Base-by-base conservation (phyloP, 1,140 invertebrate species). In the Coelopa frigida region DNA sequence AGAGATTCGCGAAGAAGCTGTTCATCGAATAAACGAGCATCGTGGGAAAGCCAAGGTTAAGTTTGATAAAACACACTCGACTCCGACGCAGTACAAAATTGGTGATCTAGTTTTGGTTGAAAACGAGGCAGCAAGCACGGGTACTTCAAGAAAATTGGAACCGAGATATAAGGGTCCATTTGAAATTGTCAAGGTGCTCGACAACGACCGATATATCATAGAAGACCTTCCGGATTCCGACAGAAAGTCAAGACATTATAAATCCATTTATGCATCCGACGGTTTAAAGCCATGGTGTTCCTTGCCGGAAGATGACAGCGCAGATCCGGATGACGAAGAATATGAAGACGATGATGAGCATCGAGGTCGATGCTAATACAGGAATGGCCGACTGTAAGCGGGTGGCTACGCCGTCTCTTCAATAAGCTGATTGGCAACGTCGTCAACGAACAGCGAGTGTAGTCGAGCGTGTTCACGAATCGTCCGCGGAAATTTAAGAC, bases 141-240 rank as follows among this genome's bases (percentile, higher is more conserved):
- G n/a, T n/a, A n/a, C n/a, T n/a, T n/a, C n/a, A n/a, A 8, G 39
- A 8, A 41, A 41, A 41, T 22, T 41, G 8, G 18, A 22, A 12
- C 39, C 39, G 8, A 7, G 23, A 10, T 41, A 23, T 26, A 41
- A 41, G 39, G 39, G 39, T 22, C 39, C 39, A 6, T 41, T 41
- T 17, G 24, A 10, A 7, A 41, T 41, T 12, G 24, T 12, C 18
- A 23, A 41, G 17, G 39, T 41, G 12, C 12, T 41, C 8, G 11
- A 8, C 6, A 41, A 26, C 7, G 39, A 41, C 23, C 39, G 39
- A 7, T 41, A 41, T 17, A 22, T 23, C 18, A 26, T 41, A 7
- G 39, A 20, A 26, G 39, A 41, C 18, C 24, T 41, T 11, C 39
- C 39, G 7, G 11, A 17, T 11, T 7, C 39, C 18, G 6, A 18